phyloP scores from a whole-genome alignment of 2,888 invertebrate genomes.

The Nebria brevicollis region DNA sequence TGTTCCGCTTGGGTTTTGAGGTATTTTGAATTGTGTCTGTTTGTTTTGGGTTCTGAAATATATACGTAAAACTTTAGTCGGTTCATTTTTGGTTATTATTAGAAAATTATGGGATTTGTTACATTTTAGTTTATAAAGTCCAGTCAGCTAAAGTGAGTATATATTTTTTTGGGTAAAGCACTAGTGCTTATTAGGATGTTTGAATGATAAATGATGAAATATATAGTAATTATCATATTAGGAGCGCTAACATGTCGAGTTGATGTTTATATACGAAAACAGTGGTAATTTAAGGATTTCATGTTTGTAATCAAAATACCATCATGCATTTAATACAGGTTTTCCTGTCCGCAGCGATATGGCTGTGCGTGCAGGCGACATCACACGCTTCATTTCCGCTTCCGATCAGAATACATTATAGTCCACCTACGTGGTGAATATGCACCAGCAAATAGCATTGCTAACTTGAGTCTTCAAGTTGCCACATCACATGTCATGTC shows the following conservation, averaged over 20 bases:
- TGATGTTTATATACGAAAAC: neutral
- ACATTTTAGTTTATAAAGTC: no score
- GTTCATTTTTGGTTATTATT: neutral
- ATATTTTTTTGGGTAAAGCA: no score
- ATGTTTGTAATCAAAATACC: constrained; percentile 40
- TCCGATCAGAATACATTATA: constrained; percentile 37
- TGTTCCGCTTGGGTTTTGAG: neutral
- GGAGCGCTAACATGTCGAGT: neutral
- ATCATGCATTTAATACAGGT: constrained; percentile 33
- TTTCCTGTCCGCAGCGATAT: constrained; percentile 20
- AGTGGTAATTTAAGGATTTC: constrained; percentile 35
- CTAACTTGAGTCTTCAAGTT: neutral
- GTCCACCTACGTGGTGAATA: neutral
- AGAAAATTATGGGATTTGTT: no score
- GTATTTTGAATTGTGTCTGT: neutral
- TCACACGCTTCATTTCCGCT: constrained; percentile 41
- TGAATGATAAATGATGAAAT: neutral
- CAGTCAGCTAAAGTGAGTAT: no score
- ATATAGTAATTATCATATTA: neutral
- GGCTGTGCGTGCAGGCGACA: constrained; percentile 36
- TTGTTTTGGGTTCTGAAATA: neutral
- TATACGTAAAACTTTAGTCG: neutral
- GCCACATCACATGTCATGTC: neutral
- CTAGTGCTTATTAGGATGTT: neutral
- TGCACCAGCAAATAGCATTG: neutral